These are phyloP conservation scores for Operophtera brumata DNA, from an alignment of 2,888 invertebrate genomes.

Conservation along the genomic window DNA sequence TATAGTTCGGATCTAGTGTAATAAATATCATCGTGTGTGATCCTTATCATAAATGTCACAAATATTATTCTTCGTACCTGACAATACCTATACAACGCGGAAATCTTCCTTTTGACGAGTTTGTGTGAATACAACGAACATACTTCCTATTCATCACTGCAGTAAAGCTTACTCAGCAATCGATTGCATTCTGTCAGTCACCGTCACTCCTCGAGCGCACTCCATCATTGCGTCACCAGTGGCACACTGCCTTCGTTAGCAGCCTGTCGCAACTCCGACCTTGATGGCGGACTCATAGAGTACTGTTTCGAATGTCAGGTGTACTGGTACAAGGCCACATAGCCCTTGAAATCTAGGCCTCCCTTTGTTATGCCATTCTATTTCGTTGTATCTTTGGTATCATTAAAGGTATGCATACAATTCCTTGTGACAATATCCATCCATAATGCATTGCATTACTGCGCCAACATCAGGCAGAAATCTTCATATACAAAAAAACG, in stretches of 20 bases:
- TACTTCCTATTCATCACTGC: no score
- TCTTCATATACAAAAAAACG: no score
- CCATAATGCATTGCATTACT: no score
- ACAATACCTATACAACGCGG: no score
- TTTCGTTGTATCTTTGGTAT: neutral
- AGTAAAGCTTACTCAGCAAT: constrained; percentile 6
- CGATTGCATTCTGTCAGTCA: neutral
- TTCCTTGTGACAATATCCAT: no score
- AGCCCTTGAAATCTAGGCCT: constrained; percentile 22
- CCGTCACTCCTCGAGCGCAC: constrained; percentile 7
- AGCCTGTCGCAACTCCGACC: constrained; percentile 12
- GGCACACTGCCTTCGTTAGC: constrained; percentile 10
- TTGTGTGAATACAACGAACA: no score
- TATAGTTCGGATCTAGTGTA: no score
- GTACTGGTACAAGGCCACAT: constrained; percentile 23
- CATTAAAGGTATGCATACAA: neutral
- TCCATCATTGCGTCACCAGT: constrained; percentile 12
- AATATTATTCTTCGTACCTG: no score
- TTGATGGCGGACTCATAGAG: constrained; percentile 8
- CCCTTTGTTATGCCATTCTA: constrained; percentile 15
- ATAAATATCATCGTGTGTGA: no score
- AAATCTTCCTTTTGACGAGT: no score
- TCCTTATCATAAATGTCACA: no score
- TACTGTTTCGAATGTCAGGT: constrained; percentile 18
- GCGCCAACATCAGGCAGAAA: no score